These are phyloP conservation scores for Rugalucina vietnamica DNA, from an alignment of 2,888 invertebrate species.

Conservation along the genomic window DNA sequence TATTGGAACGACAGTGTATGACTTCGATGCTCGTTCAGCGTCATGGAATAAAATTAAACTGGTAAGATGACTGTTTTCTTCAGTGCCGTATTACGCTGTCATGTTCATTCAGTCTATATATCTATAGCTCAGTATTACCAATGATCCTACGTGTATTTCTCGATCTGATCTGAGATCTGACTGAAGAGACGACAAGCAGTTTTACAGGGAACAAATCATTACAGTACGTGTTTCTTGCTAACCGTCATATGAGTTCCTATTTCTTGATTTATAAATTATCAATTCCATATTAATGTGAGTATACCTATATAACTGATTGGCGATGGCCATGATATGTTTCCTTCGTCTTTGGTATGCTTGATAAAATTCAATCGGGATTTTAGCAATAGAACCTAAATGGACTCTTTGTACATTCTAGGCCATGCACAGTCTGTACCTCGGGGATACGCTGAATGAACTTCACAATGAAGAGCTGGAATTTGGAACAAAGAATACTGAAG, in stretches of 20 bases:
- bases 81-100: background rate
- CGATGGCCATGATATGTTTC: too few relatives aligned
- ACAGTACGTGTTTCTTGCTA: background rate
- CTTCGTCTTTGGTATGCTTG: background rate
- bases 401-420: too few relatives aligned
- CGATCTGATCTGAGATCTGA: too few relatives aligned
- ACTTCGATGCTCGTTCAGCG: background rate
- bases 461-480: conserved; percentile 10
- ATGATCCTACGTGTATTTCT: background rate
- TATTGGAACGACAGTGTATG: background rate
- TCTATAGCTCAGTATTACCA: background rate
- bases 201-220: background rate
- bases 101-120: background rate
- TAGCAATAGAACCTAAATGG: background rate
- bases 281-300: too few relatives aligned
- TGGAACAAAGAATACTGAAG: background rate
- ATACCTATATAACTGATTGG: too few relatives aligned
- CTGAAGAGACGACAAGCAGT: background rate
- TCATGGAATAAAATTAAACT: background rate
- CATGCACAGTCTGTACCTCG: conserved; percentile 32
- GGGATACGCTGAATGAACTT: background rate
- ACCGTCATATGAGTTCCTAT: background rate
- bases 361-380: background rate
- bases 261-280: background rate
- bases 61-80: background rate